Evolutionary conservation across 1,140 invertebrate genomes (phyloP), one percentile per base, ranked within the genome.

Genomic region (Cherax destructor): DNA sequence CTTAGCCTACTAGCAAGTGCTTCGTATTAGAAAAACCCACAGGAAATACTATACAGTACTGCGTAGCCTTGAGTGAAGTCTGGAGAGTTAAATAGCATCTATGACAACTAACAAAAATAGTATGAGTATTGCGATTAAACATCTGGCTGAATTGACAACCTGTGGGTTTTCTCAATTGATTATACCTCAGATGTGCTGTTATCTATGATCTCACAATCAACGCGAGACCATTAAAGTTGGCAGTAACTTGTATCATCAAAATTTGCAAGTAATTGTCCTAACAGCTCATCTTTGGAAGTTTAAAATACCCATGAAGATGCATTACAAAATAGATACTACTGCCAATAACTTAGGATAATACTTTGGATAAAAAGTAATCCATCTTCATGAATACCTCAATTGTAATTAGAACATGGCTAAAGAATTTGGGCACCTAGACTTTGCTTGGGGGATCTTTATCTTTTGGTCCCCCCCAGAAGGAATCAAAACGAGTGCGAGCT

Each of bases 401-500:
- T 91, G 84, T 83, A 91, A 91, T 91, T 86, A 77, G 74, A 91
- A 91, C 59, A 91, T 91, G 90, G 90, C 92, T 92, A 92, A 47
- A 56, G 77, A 76, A 74, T 85, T 89, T 93, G 88, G 88, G 88
- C 88, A 88, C 92, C 92, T 93, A 93, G 84, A 93, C 92, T 91
- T 93, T 92, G 79, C 92, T 92, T 77, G 92, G 92, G 79, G 92
- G 92, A 93, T 93, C 92, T 92, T 93, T 93, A 85, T 93, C 92
- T 86, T 93, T 93, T 69, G 88, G 79, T 56, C 92, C 92, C 65
- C 97, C 97, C 97, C 97, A 98, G 94, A 98, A 98, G 93, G 97
- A 96, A 95, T 98, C 97, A 93, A 97, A 97, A 89, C 97, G 96
- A 94, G 96, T 97, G 88, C 97, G 96, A 92, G 97, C 97, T 93